Evolutionary conservation across 2,888 invertebrate genomes (phyloP).

Genomic region (Folsomia candida): DNA sequence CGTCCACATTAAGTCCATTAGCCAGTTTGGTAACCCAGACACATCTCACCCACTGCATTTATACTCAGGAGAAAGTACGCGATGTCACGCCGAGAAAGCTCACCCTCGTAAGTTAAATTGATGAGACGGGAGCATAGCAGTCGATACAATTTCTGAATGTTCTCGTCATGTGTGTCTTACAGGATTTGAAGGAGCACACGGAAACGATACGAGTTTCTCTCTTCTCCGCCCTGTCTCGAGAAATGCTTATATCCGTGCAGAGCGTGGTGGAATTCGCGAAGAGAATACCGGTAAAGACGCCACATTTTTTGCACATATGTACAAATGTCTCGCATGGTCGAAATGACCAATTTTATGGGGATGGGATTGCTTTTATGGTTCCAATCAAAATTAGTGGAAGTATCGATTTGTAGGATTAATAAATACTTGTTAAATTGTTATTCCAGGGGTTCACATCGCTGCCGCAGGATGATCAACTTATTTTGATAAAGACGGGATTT

Average conservation of each 20-base stretch:
- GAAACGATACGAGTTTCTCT: conserved; percentile 76
- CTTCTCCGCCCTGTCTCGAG: conserved; percentile 83
- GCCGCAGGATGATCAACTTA: conserved; percentile 92
- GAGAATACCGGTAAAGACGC: conserved; percentile 68
- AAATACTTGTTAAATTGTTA: no score
- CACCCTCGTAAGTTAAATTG: conserved; percentile 39
- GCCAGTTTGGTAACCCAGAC: conserved; percentile 58
- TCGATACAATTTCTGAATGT: not conserved
- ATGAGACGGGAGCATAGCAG: no score
- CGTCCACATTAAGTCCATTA: conserved; percentile 41
- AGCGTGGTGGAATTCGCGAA: conserved; percentile 96
- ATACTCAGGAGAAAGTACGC: conserved; percentile 70
- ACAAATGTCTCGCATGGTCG: no score
- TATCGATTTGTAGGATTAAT: no score
- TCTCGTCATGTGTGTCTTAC: not conserved
- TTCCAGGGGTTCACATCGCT: conserved; percentile 72
- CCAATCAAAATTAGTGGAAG: no score
- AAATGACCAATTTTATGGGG: no score
- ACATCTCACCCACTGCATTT: conserved; percentile 82
- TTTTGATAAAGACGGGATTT: conserved; percentile 93
- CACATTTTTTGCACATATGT: no score
- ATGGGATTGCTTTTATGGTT: no score
- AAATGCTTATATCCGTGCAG: conserved; percentile 86
- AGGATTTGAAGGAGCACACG: conserved; percentile 55
- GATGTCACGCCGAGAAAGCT: conserved; percentile 49